Evolutionary conservation across 2,113 vertebrate genomes (phyloP).

Genomic region (Ardeotis arabs): DNA sequence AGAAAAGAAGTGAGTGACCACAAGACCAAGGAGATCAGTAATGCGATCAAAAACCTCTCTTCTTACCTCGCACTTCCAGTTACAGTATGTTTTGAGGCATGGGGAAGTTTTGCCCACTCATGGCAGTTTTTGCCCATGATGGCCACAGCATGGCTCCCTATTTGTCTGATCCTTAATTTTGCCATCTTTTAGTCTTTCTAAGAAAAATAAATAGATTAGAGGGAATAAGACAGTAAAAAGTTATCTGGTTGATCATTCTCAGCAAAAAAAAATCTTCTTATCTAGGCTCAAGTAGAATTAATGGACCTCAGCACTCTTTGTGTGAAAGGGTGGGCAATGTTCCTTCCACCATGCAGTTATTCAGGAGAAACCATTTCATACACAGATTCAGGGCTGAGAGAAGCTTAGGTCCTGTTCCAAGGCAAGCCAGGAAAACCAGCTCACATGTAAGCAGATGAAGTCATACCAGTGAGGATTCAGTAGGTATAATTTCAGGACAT

Average conservation of each 20-base stretch:
- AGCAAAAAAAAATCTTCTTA: background rate
- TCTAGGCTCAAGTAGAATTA: background rate
- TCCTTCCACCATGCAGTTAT: background rate
- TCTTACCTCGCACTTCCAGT: background rate
- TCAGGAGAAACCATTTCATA: background rate
- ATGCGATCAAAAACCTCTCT: background rate
- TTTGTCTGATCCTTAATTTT: background rate
- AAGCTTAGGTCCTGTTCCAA: background rate
- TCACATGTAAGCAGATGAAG: background rate
- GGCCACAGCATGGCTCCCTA: background rate
- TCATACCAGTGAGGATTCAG: background rate
- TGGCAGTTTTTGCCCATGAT: background rate
- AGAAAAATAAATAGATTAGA: background rate
- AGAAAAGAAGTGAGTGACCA: background rate
- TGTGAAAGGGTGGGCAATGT: fast-evolving
- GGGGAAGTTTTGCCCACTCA: background rate
- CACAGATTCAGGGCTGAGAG: background rate
- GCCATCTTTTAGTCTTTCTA: background rate
- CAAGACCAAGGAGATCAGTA: background rate
- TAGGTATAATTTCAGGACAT: background rate
- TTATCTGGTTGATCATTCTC: background rate
- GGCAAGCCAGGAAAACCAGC: background rate
- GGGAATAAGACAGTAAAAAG: background rate
- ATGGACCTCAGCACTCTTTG: fast-evolving
- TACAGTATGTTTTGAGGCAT: background rate